phyloP scores from a whole-genome alignment of 2,113 vertebrate species.

The Microtus oregoni region DNA sequence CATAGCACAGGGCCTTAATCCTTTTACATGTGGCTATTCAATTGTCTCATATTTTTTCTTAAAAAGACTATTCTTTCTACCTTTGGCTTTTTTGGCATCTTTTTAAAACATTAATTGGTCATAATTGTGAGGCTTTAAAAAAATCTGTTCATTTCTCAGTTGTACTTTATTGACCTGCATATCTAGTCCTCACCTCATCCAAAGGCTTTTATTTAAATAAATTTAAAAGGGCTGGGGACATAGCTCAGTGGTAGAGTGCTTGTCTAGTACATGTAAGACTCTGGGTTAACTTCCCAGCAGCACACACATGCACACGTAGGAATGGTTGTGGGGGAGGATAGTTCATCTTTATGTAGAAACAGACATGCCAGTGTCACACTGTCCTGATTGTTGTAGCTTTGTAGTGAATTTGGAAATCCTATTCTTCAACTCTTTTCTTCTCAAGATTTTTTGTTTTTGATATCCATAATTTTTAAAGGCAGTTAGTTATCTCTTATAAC shows the following conservation, averaged over 20 bases:
- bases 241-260: not conserved
- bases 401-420: constrained; percentile 37
- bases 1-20: not conserved
- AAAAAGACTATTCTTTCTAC: not conserved
- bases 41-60: not conserved
- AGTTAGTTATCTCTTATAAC: not conserved
- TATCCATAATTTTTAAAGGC: not conserved
- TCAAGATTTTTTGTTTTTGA: not conserved
- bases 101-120: constrained; percentile 51
- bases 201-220: not conserved
- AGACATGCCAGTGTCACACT: not conserved
- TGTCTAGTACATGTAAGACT: not conserved
- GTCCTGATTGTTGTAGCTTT: constrained; percentile 19
- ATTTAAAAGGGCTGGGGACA: not conserved
- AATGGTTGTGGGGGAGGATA: not conserved
- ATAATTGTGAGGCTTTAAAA: not conserved
- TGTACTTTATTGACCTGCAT: not conserved
- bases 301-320: not conserved
- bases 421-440: not conserved
- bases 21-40: not conserved
- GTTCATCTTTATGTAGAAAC: not conserved
- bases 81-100: not conserved
- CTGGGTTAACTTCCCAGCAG: not conserved
- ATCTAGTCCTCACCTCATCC: not conserved
- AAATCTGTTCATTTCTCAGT: not conserved